These are phyloP conservation scores for Germaria angustata DNA, from an alignment of 2,888 invertebrate genomes.

Conservation along the genomic window DNA sequence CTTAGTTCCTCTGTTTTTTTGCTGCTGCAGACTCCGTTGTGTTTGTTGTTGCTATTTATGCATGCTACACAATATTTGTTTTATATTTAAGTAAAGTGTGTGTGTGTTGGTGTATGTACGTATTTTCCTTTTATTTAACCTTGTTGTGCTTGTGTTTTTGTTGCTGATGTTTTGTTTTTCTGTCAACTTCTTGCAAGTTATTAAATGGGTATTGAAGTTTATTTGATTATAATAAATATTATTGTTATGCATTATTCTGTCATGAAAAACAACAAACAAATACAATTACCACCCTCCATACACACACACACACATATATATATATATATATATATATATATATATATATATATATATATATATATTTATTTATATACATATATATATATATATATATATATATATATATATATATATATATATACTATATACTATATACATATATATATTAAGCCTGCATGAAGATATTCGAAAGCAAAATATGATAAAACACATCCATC, in stretches of 20 bases:
- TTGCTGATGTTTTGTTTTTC: conserved; percentile 40
- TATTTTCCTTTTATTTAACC: background rate
- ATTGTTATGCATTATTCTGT: conserved; percentile 46
- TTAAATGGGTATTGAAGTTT: conserved; percentile 53
- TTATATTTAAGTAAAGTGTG: background rate
- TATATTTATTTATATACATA: no score
- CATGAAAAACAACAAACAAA: conserved; percentile 41
- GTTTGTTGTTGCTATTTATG: conserved; percentile 22
- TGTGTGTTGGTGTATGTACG: background rate
- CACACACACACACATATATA: background rate
- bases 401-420: no score
- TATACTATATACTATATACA: no score
- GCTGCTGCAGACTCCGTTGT: conserved; percentile 3
- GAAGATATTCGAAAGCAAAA: no score
- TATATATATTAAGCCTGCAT: no score
- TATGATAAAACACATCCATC: no score
- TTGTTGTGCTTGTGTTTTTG: conserved; percentile 2
- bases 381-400: no score
- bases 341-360: no score
- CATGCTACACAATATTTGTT: conserved; percentile 29
- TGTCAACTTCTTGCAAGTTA: conserved; percentile 42
- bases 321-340: no score
- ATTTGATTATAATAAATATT: conserved; percentile 54
- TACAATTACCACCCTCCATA: background rate
- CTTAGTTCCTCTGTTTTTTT: conserved; percentile 45